Evolutionary conservation across 2,797 vertebrate species (phyloP).

Genomic region (Acanthopagrus latus): DNA sequence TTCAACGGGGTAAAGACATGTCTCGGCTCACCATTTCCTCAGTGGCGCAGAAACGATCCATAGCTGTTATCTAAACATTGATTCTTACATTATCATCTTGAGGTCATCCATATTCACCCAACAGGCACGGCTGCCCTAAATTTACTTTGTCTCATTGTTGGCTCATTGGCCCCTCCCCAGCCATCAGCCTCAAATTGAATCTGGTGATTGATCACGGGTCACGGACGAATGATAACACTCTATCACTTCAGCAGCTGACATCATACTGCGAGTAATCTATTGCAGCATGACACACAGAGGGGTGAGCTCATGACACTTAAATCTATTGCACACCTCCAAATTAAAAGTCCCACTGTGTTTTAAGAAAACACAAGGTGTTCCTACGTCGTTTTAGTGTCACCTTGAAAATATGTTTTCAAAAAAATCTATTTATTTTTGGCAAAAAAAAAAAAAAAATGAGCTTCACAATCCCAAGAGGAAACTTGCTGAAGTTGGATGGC

Average conservation of each 20-base stretch:
- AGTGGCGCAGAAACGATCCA: slow-evolving; percentile 59
- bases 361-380: slow-evolving; percentile 21
- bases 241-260: slow-evolving; percentile 67
- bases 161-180: slow-evolving; percentile 52
- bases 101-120: slow-evolving; percentile 75
- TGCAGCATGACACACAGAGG: slow-evolving; percentile 45
- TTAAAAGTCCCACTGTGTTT: slow-evolving; percentile 47
- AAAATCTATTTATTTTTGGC: slow-evolving; percentile 4
- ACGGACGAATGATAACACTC: slow-evolving; percentile 69
- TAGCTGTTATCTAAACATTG: slow-evolving; percentile 75
- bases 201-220: slow-evolving; percentile 76
- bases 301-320: slow-evolving; percentile 52
- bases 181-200: slow-evolving; percentile 72
- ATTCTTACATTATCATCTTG: slow-evolving; percentile 68
- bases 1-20: slow-evolving; percentile 41
- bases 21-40: slow-evolving; percentile 36
- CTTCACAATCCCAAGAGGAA: slow-evolving; percentile 16
- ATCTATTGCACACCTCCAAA: slow-evolving; percentile 55
- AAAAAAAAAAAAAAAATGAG: slow-evolving; percentile 15
- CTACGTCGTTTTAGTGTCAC: slow-evolving; percentile 49
- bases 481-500: slow-evolving; percentile 28
- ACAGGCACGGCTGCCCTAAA: slow-evolving; percentile 62
- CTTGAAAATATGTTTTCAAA: slow-evolving; percentile 46
- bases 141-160: slow-evolving; percentile 65
- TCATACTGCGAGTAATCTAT: slow-evolving; percentile 68